Conservation (phyloP, 2,797 vertebrate genomes). For the Cossypha caffra region DNA sequence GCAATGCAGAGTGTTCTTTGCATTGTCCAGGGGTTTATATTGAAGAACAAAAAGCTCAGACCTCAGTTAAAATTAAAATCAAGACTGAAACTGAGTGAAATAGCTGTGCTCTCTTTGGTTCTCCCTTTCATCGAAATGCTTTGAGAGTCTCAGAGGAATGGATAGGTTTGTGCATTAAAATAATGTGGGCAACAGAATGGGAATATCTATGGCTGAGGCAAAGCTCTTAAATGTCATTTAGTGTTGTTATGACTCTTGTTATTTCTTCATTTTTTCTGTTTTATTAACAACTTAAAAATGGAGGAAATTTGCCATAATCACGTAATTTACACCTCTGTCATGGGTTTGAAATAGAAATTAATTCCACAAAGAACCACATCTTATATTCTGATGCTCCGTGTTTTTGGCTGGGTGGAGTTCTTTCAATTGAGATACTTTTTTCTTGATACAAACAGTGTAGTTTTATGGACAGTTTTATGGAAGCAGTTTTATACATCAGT, state of each 20-base stretch:
- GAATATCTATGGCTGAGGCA: background rate
- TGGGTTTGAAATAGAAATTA: background rate
- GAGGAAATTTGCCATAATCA: background rate
- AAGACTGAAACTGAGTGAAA: background rate
- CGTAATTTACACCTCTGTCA: background rate
- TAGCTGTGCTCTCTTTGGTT: background rate
- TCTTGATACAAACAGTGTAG: background rate
- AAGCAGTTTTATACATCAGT: background rate
- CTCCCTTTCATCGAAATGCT: background rate
- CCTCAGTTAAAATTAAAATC: background rate
- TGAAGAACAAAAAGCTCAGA: background rate
- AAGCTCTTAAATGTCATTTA: background rate
- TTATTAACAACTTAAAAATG: background rate
- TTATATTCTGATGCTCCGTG: background rate
- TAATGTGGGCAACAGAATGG: background rate
- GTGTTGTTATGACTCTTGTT: background rate
- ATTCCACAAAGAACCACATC: background rate
- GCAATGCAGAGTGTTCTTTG: background rate
- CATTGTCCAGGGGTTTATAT: background rate
- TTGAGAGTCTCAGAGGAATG: background rate
- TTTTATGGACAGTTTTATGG: background rate
- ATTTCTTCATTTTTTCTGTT: background rate
- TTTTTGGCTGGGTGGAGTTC: background rate
- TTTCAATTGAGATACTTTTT: background rate
- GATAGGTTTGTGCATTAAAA: background rate